A percentile compares a stretch with the other conserved stretches of the same genome.
phyloP scores from a whole-genome alignment of 2,888 invertebrate species.

The Nebria brevicollis region DNA sequence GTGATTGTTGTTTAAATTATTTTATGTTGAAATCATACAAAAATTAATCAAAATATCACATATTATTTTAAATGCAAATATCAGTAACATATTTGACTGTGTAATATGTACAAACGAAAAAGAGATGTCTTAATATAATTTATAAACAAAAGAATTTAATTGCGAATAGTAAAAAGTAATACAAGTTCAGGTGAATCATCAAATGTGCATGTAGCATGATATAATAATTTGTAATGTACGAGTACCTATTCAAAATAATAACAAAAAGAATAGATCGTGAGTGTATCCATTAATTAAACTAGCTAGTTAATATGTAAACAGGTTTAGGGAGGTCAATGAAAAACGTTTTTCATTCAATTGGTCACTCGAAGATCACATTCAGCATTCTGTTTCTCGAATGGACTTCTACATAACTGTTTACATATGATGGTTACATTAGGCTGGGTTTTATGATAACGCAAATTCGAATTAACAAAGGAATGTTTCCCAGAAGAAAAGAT shows the following conservation, averaged over 20 bases:
- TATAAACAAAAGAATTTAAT: neutral
- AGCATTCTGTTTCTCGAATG: neutral
- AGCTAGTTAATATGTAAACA: constrained; percentile 40
- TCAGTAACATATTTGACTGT: neutral
- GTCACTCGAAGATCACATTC: constrained; percentile 9
- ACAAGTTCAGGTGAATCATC: neutral
- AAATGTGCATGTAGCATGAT: neutral
- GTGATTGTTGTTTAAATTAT: neutral
- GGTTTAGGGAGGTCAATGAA: constrained; percentile 38
- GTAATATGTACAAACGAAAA: neutral
- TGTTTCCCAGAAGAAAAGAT: neutral
- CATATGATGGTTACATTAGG: neutral
- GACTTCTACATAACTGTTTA: constrained; percentile 1
- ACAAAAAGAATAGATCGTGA: neutral
- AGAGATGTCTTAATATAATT: neutral
- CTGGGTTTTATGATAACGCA: neutral
- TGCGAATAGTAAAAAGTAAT: neutral
- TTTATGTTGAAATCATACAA: neutral
- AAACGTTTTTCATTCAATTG: constrained; percentile 28
- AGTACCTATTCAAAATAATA: neutral
- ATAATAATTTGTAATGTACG: neutral
- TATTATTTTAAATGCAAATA: too few relatives aligned
- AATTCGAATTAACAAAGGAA: neutral
- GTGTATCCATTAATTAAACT: constrained; percentile 34
- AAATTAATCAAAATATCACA: too few relatives aligned